Evolutionary conservation across 1,140 invertebrate genomes (phyloP).

Genomic region (Zaprionus africanus): DNA sequence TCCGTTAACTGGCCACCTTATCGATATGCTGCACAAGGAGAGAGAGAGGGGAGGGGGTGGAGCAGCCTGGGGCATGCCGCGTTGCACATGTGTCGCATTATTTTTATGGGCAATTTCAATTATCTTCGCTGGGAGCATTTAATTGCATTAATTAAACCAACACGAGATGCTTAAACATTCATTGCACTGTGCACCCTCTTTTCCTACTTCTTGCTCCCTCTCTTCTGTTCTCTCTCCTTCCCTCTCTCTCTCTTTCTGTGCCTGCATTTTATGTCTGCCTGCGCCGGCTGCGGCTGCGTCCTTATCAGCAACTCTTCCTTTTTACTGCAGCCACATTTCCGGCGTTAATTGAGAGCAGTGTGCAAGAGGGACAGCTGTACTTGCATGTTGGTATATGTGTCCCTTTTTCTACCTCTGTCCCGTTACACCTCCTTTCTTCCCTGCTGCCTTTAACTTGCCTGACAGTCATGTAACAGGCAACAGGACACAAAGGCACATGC

Average conservation of each 20-base stretch:
- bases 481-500: neutral
- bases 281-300: slow-evolving; percentile 15
- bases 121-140: slow-evolving; percentile 35
- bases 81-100: slow-evolving; percentile 34
- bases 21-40: neutral
- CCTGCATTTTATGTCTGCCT: neutral
- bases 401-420: neutral
- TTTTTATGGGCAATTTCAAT: slow-evolving; percentile 50
- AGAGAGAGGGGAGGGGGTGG: neutral
- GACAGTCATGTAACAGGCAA: neutral
- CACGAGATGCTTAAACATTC: slow-evolving; percentile 47
- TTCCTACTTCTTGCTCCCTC: neutral
- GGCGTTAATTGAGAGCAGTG: slow-evolving; percentile 46
- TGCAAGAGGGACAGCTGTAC: neutral
- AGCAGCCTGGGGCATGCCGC: neutral
- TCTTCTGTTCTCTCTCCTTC: neutral
- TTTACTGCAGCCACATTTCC: slow-evolving; percentile 42
- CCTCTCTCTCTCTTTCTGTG: neutral
- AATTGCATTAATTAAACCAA: slow-evolving; percentile 61
- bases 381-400: neutral
- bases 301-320: slow-evolving; percentile 45
- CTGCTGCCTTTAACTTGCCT: neutral
- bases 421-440: neutral
- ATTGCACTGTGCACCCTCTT: slow-evolving; percentile 13
- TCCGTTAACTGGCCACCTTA: neutral